Evolutionary conservation across 2,113 vertebrate genomes (phyloP), one percentile per base, ranked within the genome.

Genomic region (Actinemys pallida): DNA sequence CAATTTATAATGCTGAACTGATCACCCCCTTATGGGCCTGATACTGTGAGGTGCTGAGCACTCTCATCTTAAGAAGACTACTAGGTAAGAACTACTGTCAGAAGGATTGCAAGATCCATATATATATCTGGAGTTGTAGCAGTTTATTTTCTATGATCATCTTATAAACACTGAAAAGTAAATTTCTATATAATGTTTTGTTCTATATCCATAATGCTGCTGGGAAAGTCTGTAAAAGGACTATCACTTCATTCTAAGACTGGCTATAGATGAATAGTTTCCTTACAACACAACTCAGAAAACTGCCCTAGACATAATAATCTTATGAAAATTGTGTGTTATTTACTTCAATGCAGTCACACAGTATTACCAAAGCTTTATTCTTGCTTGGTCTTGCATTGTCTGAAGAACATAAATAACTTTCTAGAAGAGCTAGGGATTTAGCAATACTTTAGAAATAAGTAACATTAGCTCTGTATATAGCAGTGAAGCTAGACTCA

Each of bases 331-430:
- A 12, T 56, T n/a, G 27, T 3, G 8, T 57, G 62, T 87, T 9
- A 83, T 90, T 93, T 56, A 56, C 20, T 90, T 45, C n/a, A 11
- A 1, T 83, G 35, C 83, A 91, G 80, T 90, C 12, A 20, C 24
- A 42, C 1, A 3, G 6, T 39, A 7, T 65, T 65, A 50, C 22
- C 84, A 12, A 81, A 3, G 1, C 0, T 35, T 1, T 54, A 81
- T 79, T 88, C 84, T 35, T 62, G 59, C 54, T 93, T 56, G 10
- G 54, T 39, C 35, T 85, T 78, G 89, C 47, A 22, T 91, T 83
- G 39, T 82, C 54, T 53, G 78, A 76, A 45, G 10, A 42, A 13
- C 83, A 16, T 16, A 10, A 83, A 65, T 93, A 72, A 39, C 35
- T 47, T 47, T 8, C 5, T 78, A 76, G 39, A 76, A 25, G 24